These are phyloP conservation scores for Tokudaia muenninki DNA, from an alignment of 2,797 vertebrate genomes.

Conservation along the genomic window DNA sequence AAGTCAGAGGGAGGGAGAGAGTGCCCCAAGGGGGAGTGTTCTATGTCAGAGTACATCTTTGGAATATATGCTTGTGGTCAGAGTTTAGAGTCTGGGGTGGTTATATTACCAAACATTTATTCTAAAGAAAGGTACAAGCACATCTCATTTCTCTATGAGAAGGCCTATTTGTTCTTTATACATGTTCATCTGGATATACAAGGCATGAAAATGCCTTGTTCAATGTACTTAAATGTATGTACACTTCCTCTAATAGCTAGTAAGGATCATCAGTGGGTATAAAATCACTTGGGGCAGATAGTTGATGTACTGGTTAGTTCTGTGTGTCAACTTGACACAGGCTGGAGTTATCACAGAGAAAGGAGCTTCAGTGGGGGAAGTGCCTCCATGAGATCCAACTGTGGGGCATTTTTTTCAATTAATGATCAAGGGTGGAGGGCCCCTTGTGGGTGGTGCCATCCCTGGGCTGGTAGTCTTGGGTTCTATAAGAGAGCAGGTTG, in stretches of 20 bases:
- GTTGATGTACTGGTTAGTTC: neutral
- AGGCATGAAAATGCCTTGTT: neutral
- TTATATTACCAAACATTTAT: conserved; percentile 35
- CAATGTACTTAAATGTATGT: neutral
- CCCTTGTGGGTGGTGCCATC: too few species aligned
- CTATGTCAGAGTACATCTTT: neutral
- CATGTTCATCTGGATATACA: neutral
- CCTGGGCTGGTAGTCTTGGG: too few species aligned
- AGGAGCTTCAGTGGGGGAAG: too few species aligned
- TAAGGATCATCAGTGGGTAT: neutral
- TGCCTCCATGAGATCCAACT: too few species aligned
- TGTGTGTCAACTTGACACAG: too few species aligned
- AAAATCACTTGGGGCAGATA: neutral
- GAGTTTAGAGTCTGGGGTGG: neutral
- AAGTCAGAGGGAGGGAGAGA: neutral
- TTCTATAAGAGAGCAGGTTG: too few species aligned
- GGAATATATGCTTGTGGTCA: neutral
- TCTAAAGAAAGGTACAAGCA: neutral
- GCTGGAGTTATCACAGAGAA: too few species aligned
- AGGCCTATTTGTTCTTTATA: neutral
- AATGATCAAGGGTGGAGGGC: too few species aligned
- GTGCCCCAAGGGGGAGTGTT: neutral
- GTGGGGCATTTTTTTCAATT: too few species aligned
- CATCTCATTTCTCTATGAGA: neutral
- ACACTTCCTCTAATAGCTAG: neutral